Conservation (phyloP, 2,797 vertebrate genomes). For the Eidolon dupreanum region DNA sequence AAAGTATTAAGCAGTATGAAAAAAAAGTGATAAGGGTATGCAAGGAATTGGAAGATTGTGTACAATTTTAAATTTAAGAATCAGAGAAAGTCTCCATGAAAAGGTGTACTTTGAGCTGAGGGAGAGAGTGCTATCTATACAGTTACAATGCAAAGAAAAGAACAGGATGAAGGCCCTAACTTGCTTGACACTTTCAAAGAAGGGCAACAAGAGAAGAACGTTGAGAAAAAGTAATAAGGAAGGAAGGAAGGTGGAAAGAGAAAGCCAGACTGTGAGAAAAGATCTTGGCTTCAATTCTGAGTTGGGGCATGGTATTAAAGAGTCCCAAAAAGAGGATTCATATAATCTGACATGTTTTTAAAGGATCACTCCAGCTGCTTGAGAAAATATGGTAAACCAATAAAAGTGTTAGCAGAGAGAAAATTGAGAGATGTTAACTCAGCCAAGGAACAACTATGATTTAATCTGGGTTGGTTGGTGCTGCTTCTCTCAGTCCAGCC, state of each 20-base stretch:
- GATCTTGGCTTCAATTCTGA: neutral
- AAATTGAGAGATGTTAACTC: neutral
- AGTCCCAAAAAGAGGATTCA: neutral
- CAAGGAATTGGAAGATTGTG: neutral
- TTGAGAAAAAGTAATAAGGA: neutral
- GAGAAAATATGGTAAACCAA: neutral
- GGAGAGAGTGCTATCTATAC: neutral
- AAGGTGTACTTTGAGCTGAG: neutral
- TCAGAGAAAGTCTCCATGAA: neutral
- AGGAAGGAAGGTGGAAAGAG: neutral
- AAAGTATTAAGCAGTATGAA: neutral
- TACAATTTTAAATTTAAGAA: neutral
- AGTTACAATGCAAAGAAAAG: neutral
- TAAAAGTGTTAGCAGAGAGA: neutral
- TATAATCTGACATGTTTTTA: neutral
- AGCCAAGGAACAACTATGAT: neutral
- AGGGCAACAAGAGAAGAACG: neutral
- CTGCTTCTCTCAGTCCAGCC: neutral
- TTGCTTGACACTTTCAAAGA: neutral
- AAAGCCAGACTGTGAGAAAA: neutral
- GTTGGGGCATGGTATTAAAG: fast-evolving
- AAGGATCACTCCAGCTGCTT: neutral
- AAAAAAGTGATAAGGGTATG: neutral
- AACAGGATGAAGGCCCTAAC: neutral
- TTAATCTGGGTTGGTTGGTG: neutral